A percentile compares a stretch with the other conserved stretches of the same genome.
Conservation (phyloP, 2,113 vertebrate species). For the Chrysochloris asiatica region DNA sequence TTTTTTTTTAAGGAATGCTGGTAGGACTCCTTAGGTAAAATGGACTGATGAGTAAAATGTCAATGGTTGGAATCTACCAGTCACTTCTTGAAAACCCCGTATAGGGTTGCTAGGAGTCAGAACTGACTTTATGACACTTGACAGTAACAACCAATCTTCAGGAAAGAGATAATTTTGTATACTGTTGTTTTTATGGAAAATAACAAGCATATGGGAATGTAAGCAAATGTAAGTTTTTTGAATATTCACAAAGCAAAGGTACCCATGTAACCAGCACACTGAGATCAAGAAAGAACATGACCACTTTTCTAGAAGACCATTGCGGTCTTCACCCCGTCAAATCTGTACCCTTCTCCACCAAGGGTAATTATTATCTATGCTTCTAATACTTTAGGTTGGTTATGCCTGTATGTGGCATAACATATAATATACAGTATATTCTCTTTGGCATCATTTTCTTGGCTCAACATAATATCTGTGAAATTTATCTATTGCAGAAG, state of each 20-base stretch:
- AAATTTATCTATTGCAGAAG: background rate
- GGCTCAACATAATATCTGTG: background rate
- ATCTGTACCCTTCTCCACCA: background rate
- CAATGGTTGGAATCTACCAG: too few relatives aligned
- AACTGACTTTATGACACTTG: too few relatives aligned
- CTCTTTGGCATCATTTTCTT: background rate
- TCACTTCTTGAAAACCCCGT: too few relatives aligned
- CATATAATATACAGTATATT: background rate
- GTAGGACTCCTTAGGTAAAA: too few relatives aligned
- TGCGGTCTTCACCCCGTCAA: background rate
- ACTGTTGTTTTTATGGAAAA: constrained; percentile 32
- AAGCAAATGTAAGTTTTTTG: background rate
- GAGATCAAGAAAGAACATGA: background rate
- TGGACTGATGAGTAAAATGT: too few relatives aligned
- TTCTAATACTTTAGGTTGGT: background rate
- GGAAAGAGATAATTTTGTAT: constrained; percentile 46
- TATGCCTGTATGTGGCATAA: background rate
- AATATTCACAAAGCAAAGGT: background rate
- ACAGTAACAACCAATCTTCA: constrained; percentile 23
- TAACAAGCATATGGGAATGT: constrained; percentile 1
- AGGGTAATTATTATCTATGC: background rate
- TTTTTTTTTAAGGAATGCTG: too few relatives aligned
- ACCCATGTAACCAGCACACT: background rate
- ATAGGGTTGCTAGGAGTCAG: too few relatives aligned
- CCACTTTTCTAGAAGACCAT: background rate